Conservation (phyloP, 2,113 vertebrate genomes). For the Macaca nemestrina region DNA sequence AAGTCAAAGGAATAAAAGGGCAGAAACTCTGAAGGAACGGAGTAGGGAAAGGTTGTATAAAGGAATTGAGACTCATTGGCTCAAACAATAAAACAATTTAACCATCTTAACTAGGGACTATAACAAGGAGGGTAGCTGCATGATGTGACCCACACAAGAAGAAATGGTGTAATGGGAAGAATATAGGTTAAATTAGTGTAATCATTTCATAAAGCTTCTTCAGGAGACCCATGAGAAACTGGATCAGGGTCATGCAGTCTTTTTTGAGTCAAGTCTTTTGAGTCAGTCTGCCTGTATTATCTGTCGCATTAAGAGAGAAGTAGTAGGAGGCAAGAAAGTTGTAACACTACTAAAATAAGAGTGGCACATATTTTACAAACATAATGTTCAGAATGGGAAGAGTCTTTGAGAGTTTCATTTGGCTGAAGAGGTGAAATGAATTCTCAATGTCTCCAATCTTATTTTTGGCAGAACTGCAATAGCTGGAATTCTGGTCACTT, state of each 20-base stretch:
- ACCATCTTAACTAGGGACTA: neutral
- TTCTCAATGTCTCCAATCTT: neutral
- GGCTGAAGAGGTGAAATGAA: neutral
- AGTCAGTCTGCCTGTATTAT: neutral
- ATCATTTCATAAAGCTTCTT: neutral
- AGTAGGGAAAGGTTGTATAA: neutral
- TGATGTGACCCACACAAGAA: neutral
- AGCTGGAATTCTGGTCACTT: neutral
- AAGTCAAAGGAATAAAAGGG: neutral
- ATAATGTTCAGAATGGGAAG: neutral
- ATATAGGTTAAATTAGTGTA: neutral
- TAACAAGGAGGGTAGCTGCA: neutral
- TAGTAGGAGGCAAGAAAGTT: neutral
- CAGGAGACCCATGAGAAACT: neutral
- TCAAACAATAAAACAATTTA: neutral
- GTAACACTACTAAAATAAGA: neutral
- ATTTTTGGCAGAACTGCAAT: neutral
- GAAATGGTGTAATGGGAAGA: neutral
- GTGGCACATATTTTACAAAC: neutral
- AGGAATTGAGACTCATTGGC: neutral
- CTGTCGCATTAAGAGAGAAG: neutral
- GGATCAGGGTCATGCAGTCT: neutral
- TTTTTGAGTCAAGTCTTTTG: neutral
- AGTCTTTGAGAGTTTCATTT: neutral
- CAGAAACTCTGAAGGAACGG: neutral